Evolutionary conservation across 2,113 vertebrate genomes (phyloP), one percentile per base, ranked within the genome.

Genomic region (Barnardius zonarius): DNA sequence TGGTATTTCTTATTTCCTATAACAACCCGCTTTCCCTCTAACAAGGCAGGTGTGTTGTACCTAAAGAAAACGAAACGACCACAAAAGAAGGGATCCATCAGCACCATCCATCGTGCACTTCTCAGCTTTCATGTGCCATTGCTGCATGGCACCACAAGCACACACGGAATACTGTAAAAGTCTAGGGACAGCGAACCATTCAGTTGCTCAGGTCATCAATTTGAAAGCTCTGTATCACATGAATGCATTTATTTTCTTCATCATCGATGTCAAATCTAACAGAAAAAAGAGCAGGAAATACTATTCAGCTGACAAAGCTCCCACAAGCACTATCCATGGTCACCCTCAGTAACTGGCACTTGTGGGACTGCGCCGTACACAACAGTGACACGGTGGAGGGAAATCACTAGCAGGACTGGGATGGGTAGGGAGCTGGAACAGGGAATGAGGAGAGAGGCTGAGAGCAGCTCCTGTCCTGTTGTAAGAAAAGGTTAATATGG

Each of bases 351-450:
- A 30, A 54, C 16, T 3, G 44, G 44, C 37, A 61, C 37, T 22
- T 17, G 44, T 31, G 31, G 17, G 25, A 22, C 54, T 2, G 0
- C 2, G 3, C 44, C 7, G 6, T 8, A 8, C 7, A 20, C 5
- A 17, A 41, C n/a, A 41, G 1, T 18, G 43, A 37, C 41, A 30
- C 13, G 67, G 35, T 24, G 73, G 24, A 41, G 16, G 2, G 3
- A 77, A 52, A 25, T 9, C 37, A 25, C 8, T 2, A 25, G 19
- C 63, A 31, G 31, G 4, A 49, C 35, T 0, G 3, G 23, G 72
- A 67, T 1, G 20, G 31, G 54, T 5, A 62, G 25, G 11, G 84
- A 77, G 33, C 46, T 52, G 46, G 31, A 52, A 52, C 4, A 17
- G 18, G 54, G 37, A 37, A 46, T 24, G 35, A 18, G 57, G 20